Base-by-base conservation (phyloP, 2,113 vertebrate species). In the Baryphthengus martii region DNA sequence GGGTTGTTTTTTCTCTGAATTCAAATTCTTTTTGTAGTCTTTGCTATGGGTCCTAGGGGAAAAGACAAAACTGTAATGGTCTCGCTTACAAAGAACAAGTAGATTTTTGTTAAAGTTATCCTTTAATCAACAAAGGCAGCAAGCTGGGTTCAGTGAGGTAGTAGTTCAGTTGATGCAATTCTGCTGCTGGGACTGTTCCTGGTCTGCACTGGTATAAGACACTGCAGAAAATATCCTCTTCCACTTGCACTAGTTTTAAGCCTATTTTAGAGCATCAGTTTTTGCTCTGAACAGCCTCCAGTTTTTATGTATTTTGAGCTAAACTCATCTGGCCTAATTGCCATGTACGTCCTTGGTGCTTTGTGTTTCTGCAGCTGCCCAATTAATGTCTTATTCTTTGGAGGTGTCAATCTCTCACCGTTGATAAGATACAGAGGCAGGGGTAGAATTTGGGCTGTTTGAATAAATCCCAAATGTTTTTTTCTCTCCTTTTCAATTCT, bases 241-340 rank as follows among this genome's bases (percentile, higher is more conserved):
- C 82, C 21, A 6, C 52, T 91, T 66, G 82, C 67, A 71, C 72
- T 75, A 66, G 16, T 94, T 94, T 93, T 49, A 91, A 63, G 59
- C 42, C 79, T 96, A 90, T 93, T 94, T 96, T 86, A 71, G 50
- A 92, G 29, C 67, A 74, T 35, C 18, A 17, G 61, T 80, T 91
- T 85, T 84, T n/a, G 8, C 55, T 86, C 63, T 92, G 79, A 83
- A 90, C 68, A 94, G 56, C 65, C 79, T 96, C 85, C 75, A 92
- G 42, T 81, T 95, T 93, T 79, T 83, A 44, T 56, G 52, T 58
- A 84, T 90, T 90, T 96, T 58, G 59, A 70, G 71, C 75, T 92
- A 86, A 95, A 92, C 67, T 94, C 66, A 73, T 88, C 67, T 96
- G 88, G 58, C 95, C 90, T 94, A 42, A 80, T 95, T 93, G 94